Evolutionary conservation across 1,140 invertebrate species (phyloP), one percentile per base, ranked within the genome.

Genomic region (Bombyx mandarina): DNA sequence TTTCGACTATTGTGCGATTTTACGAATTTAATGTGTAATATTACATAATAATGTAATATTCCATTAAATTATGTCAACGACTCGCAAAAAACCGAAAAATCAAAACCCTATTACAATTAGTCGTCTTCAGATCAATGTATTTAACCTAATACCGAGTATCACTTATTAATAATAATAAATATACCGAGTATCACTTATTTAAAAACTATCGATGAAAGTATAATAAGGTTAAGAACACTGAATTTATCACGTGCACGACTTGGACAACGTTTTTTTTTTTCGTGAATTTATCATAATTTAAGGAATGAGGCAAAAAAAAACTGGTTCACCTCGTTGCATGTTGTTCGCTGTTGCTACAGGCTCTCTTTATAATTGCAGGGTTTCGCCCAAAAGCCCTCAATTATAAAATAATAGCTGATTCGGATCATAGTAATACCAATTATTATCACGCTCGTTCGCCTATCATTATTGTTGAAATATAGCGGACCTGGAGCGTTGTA

Each of bases 361-460:
- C 84, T 80, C 73, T 77, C 66, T 71, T 84, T 84, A 87, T 87
- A 87, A 87, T 85, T 87, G 81, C 68, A 68, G 82, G 82, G 79
- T 85, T 83, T 82, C 75, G 76, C 75, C 75, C 77, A 79, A 85
- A 87, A 85, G 73, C 78, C 82, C 70, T 84, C 84, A 87, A 87
- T 87, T 87, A 87, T 87, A 87, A 87, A 87, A 87, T 87, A 85
- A 87, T 87, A 87, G 79, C 82, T 84, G 81, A 84, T 84, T 81
- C 75, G 79, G 82, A 82, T 86, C 82, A 78, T 84, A 84, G 81
- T 87, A 85, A 87, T 87, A 85, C 85, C 84, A 87, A 85, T 87
- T 84, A 87, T 87, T 87, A 87, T 87, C 81, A 80, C 82, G 81
- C 82, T 80, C 75, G 72, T 66, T 69, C 55, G 73, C 71, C 12